Conservation (phyloP, 1,140 invertebrate genomes). For the Drosophila albomicans region DNA sequence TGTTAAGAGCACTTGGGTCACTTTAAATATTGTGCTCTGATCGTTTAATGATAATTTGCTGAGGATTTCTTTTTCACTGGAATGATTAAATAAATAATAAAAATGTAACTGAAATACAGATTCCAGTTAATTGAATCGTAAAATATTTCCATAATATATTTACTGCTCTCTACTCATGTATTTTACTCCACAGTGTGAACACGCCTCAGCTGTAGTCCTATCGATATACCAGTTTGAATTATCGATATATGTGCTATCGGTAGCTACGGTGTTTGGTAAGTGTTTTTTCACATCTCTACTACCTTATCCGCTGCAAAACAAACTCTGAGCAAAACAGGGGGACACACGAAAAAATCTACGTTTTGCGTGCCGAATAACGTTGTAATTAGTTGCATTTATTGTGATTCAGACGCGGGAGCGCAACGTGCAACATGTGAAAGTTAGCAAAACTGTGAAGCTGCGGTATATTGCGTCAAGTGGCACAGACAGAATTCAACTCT, state of each 20-base stretch:
- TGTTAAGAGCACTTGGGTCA: too few species aligned
- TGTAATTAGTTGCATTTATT: slow-evolving; percentile 1
- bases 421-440: slow-evolving; percentile 41
- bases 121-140: too few species aligned
- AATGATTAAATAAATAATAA: too few species aligned
- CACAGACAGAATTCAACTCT: slow-evolving; percentile 14
- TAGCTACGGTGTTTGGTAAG: slow-evolving; percentile 1
- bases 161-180: too few species aligned
- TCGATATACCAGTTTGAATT: background rate
- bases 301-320: slow-evolving; percentile 52
- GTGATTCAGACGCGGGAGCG: slow-evolving; percentile 6
- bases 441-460: slow-evolving; percentile 14
- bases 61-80: too few species aligned
- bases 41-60: too few species aligned
- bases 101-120: too few species aligned
- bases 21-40: too few species aligned
- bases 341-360: slow-evolving; percentile 14
- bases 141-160: background rate
- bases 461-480: slow-evolving; percentile 41
- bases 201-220: background rate
- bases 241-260: slow-evolving; percentile 20
- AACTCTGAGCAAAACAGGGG: slow-evolving; percentile 42
- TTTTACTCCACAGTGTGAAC: background rate
- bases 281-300: slow-evolving; percentile 41
- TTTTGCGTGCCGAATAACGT: slow-evolving; percentile 8